Percentiles rank a stretch among this genome's conserved stretches.
phyloP scores from a whole-genome alignment of 37 sponge, comb jelly and placozoan species.

The Tethya wilhelma region DNA sequence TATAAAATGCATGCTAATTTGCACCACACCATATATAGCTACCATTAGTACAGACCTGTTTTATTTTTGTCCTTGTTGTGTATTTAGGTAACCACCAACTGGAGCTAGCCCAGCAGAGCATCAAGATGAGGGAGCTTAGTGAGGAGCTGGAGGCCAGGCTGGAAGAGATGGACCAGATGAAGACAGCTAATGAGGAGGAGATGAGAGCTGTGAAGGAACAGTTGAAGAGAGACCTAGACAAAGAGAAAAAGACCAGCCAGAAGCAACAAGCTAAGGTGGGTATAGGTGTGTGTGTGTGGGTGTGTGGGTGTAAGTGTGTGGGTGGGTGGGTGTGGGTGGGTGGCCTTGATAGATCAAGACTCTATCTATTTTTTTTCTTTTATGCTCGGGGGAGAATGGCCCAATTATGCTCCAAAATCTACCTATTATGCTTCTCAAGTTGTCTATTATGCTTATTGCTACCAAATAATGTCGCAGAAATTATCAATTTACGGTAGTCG shows the following conservation, averaged over 20 bases:
- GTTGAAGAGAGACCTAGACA: background rate
- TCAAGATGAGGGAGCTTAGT: conserved; percentile 15
- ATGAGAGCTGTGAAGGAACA: background rate
- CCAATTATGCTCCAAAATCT: too few species aligned
- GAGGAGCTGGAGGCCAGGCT: background rate
- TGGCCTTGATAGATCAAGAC: too few species aligned
- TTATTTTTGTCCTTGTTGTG: background rate
- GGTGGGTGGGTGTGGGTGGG: too few species aligned
- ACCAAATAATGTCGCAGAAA: too few species aligned
- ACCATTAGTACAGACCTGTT: too few species aligned
- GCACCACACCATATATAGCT: background rate
- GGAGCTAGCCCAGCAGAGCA: conserved; percentile 23
- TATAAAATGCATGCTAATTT: background rate
- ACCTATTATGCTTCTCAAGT: too few species aligned
- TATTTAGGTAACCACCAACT: conserved; percentile 44
- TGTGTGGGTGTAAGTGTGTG: too few species aligned
- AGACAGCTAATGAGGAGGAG: background rate
- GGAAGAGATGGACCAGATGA: background rate
- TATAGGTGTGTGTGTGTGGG: too few species aligned
- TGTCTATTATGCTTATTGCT: too few species aligned
- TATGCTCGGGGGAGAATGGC: too few species aligned
- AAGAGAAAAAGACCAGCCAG: background rate
- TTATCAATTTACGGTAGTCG: too few species aligned
- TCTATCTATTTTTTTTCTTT: too few species aligned
- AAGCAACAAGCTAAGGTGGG: background rate